These are phyloP conservation scores for Lymantria monacha DNA, from an alignment of 2,888 invertebrate genomes.

Conservation along the genomic window DNA sequence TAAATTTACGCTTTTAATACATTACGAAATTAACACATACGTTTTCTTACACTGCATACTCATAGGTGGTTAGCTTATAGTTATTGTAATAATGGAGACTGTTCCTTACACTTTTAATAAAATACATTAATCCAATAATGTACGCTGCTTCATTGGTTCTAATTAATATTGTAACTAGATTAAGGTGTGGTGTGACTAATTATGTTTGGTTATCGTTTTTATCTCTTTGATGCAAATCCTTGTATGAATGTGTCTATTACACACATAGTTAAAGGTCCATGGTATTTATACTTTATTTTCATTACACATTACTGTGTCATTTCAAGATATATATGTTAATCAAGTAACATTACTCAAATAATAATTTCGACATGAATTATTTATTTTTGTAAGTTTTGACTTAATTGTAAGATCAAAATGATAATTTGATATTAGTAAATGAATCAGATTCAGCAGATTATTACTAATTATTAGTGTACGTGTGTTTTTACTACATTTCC, in stretches of 20 bases:
- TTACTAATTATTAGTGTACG: neutral
- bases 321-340: neutral
- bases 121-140: slow-evolving; percentile 29
- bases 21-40: slow-evolving; percentile 12
- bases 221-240: neutral
- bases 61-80: slow-evolving; percentile 2
- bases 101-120: slow-evolving; percentile 20
- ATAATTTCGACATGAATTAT: neutral
- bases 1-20: slow-evolving; percentile 14
- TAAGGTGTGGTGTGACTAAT: slow-evolving; percentile 79
- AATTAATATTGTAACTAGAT: slow-evolving; percentile 68
- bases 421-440: neutral
- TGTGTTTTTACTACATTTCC: neutral
- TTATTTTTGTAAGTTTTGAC: neutral
- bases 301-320: neutral
- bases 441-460: neutral
- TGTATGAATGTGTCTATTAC: neutral
- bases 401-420: neutral
- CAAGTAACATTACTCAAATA: neutral
- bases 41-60: slow-evolving; percentile 2
- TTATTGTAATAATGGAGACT: slow-evolving; percentile 19
- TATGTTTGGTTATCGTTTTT: slow-evolving; percentile 27
- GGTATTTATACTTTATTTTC: neutral
- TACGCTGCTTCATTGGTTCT: slow-evolving; percentile 54
- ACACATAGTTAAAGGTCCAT: neutral